Percentiles rank a stretch among this genome's conserved stretches.
Conservation (phyloP, 2,113 vertebrate genomes). For the Galemys pyrenaicus region DNA sequence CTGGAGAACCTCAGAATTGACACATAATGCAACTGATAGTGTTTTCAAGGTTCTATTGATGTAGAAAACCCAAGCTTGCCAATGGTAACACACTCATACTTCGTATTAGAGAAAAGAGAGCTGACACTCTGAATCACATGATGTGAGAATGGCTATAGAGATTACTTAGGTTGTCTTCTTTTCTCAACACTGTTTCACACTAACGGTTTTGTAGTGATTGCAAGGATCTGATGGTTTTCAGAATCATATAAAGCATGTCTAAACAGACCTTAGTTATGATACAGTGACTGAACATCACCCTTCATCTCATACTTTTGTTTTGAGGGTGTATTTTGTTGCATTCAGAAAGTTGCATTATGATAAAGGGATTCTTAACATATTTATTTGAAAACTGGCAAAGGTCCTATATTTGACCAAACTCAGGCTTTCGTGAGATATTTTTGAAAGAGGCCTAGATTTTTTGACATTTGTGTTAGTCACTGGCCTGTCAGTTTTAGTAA, state of each 20-base stretch:
- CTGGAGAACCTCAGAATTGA: neutral
- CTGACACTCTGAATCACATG: neutral
- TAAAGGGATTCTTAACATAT: neutral
- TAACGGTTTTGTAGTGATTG: neutral
- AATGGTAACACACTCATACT: neutral
- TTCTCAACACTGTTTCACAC: neutral
- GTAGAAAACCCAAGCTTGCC: neutral
- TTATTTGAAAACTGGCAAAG: neutral
- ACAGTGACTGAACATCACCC: rapidly evolving
- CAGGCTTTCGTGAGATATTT: neutral
- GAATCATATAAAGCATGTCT: neutral
- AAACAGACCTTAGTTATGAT: neutral
- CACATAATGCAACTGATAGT: neutral
- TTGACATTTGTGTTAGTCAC: neutral
- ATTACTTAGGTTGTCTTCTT: neutral
- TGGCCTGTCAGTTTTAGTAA: neutral
- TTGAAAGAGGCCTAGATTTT: neutral
- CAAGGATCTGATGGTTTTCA: neutral
- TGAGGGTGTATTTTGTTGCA: neutral
- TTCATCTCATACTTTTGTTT: neutral
- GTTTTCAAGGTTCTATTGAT: neutral
- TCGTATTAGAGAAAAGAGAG: neutral
- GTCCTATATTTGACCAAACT: neutral
- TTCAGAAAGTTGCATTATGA: neutral
- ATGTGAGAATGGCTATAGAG: neutral